Evolutionary conservation across 2,113 vertebrate genomes (phyloP).

Genomic region (Panurus biarmicus): DNA sequence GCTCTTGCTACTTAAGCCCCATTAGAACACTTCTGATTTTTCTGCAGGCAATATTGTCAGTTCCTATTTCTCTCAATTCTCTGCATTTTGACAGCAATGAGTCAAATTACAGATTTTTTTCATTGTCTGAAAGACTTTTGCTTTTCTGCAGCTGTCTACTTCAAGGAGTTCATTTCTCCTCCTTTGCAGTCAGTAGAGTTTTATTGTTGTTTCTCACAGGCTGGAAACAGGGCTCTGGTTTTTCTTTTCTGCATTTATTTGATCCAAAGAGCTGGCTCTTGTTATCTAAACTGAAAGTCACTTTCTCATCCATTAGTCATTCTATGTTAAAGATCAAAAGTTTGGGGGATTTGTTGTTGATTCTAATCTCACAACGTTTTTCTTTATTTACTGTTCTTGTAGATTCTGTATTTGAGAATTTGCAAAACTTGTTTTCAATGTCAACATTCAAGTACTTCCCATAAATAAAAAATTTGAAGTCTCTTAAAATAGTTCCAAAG

Average conservation of each 20-base stretch:
- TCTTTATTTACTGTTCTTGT: constrained; percentile 57
- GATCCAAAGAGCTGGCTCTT: background rate
- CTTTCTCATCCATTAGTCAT: constrained; percentile 52
- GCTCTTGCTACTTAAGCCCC: background rate
- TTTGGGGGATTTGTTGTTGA: constrained; percentile 15
- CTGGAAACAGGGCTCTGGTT: background rate
- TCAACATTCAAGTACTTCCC: constrained; percentile 56
- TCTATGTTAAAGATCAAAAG: constrained; percentile 36
- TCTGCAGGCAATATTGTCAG: background rate
- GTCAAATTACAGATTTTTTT: background rate
- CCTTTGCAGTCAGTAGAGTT: background rate
- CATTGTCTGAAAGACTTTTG: background rate
- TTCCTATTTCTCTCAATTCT: background rate
- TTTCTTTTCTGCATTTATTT: constrained; percentile 15
- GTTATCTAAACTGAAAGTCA: constrained; percentile 54
- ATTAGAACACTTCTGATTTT: background rate
- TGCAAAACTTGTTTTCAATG: constrained; percentile 57
- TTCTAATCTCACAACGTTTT: constrained; percentile 15
- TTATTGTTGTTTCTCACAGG: background rate
- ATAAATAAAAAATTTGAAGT: constrained; percentile 64
- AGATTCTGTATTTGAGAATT: constrained; percentile 53
- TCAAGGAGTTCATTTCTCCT: background rate
- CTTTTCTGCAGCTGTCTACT: background rate
- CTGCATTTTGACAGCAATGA: background rate
- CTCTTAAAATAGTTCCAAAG: constrained; percentile 59